Evolutionary conservation across 2,888 invertebrate genomes (phyloP).

Genomic region (Xylota sylvarum): DNA sequence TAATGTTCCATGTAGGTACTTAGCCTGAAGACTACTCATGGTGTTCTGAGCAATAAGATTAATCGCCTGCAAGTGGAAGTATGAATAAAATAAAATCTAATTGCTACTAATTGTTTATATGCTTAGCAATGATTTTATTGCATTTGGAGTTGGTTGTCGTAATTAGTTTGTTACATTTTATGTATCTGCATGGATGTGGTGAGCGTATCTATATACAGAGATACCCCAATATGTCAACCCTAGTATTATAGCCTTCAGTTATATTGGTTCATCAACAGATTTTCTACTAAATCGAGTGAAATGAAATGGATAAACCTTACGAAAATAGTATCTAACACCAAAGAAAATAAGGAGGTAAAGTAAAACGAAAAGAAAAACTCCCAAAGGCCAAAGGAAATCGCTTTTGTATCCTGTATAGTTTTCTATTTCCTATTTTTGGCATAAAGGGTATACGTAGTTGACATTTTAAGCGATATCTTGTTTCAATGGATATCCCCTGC

Average conservation of each 20-base stretch:
- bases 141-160: not conserved
- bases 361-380: conserved; percentile 2
- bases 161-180: not conserved
- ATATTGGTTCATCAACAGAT: not conserved
- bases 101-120: conserved; percentile 3
- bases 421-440: conserved; percentile 17
- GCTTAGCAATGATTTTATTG: not conserved
- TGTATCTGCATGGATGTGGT: not conserved
- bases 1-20: not conserved
- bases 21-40: not conserved
- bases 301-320: conserved; percentile 2
- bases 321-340: not conserved
- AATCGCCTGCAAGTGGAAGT: not conserved
- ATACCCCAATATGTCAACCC: not conserved
- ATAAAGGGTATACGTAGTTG: conserved; percentile 1
- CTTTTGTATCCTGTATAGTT: conserved; percentile 9
- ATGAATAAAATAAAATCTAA: not conserved
- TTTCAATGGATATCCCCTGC: not conserved
- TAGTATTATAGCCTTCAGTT: not conserved
- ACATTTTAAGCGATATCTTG: conserved; percentile 4
- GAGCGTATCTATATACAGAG: not conserved
- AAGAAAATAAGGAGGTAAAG: not conserved
- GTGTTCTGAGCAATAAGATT: not conserved
- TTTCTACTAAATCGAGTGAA: conserved; percentile 14
- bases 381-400: conserved; percentile 10